Conservation (phyloP, 1,140 invertebrate genomes). For the Aricia agestis region DNA sequence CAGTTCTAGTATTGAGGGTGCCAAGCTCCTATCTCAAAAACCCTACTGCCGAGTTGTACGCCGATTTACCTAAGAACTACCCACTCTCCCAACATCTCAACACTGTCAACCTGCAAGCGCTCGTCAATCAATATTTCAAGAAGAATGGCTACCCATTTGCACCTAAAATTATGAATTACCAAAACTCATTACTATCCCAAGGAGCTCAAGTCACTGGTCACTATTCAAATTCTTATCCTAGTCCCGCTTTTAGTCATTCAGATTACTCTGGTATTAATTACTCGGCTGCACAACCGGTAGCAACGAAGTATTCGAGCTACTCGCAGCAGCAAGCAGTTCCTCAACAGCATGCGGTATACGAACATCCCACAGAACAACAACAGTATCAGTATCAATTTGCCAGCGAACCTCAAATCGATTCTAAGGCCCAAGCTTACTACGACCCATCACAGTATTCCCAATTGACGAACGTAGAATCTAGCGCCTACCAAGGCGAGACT, state of each 20-base stretch:
- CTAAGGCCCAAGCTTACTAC: constrained; percentile 44
- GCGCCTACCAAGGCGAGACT: constrained; percentile 32
- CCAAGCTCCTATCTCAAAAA: constrained; percentile 76
- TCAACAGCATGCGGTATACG: constrained; percentile 45
- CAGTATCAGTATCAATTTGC: constrained; percentile 56
- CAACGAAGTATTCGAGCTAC: constrained; percentile 60
- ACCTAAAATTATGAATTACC: constrained; percentile 61
- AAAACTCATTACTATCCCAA: constrained; percentile 31
- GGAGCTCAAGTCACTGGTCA: constrained; percentile 45
- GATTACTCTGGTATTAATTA: constrained; percentile 66
- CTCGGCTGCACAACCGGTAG: constrained; percentile 65
- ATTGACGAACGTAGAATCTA: constrained; percentile 23
- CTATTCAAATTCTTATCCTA: constrained; percentile 56
- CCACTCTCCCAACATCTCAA: constrained; percentile 74
- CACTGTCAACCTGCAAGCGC: constrained; percentile 71
- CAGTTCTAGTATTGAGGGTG: constrained; percentile 76
- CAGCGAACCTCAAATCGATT: constrained; percentile 32
- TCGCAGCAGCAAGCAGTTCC: constrained; percentile 48
- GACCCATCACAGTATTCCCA: constrained; percentile 48
- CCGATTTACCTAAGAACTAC: constrained; percentile 75
- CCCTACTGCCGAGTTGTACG: constrained; percentile 71
- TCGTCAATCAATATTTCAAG: constrained; percentile 67
- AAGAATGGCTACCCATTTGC: constrained; percentile 58
- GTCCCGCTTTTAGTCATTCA: constrained; percentile 58
- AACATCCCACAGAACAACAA: constrained; percentile 41